phyloP scores from a whole-genome alignment of 2,113 vertebrate genomes.

The Embiotoca jacksoni region DNA sequence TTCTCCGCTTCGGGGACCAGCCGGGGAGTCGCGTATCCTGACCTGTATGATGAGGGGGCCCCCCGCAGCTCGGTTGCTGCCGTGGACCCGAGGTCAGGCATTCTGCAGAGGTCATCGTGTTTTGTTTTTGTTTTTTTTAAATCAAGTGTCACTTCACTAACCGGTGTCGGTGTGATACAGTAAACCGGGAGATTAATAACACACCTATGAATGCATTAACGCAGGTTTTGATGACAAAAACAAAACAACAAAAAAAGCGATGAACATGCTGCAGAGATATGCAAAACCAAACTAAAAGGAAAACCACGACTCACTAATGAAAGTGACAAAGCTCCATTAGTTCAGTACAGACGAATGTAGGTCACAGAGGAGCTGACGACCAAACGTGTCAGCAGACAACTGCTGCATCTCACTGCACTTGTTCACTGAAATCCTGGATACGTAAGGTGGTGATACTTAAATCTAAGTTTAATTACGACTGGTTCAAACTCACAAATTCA shows the following conservation, averaged over 20 bases:
- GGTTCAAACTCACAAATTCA: no score
- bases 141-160: not conserved
- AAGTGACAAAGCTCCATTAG: not conserved
- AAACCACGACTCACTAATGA: not conserved
- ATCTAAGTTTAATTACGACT: no score
- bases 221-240: not conserved
- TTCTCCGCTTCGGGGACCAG: slow-evolving; percentile 25
- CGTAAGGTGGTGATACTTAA: not conserved
- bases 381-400: slow-evolving; percentile 25
- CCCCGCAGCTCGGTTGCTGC: not conserved
- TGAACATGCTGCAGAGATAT: not conserved
- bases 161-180: not conserved
- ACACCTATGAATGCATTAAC: not conserved
- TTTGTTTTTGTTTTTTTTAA: slow-evolving; percentile 6
- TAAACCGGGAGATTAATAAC: slow-evolving; percentile 2
- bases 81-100: slow-evolving; percentile 29
- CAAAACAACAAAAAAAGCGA: not conserved
- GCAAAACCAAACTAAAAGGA: not conserved
- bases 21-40: slow-evolving; percentile 19
- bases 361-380: slow-evolving; percentile 29
- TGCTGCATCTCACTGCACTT: slow-evolving; percentile 41
- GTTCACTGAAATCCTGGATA: not conserved
- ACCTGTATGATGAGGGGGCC: not conserved
- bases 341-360: not conserved
- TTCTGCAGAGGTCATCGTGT: slow-evolving; percentile 46